phyloP scores from a whole-genome alignment of 2,888 invertebrate genomes.

The Andrena flavipes region DNA sequence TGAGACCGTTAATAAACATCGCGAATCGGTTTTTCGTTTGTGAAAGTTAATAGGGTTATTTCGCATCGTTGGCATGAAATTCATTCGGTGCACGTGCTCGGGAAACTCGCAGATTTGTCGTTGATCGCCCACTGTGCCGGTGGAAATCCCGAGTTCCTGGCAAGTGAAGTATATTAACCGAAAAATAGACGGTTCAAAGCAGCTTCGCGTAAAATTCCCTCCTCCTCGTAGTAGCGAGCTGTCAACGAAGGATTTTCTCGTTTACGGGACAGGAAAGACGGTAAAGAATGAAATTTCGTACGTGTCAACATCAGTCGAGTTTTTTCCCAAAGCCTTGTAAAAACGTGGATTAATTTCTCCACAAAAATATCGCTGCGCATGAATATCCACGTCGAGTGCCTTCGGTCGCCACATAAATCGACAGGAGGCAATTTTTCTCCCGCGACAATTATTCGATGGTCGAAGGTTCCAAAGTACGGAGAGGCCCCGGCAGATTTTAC shows the following conservation, averaged over 20 bases:
- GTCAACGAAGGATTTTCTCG: not conserved
- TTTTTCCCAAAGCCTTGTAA: not conserved
- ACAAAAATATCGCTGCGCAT: not conserved
- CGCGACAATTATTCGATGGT: conserved; percentile 4
- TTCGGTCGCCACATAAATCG: not conserved
- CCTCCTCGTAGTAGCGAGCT: not conserved
- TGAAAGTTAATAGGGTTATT: conserved; percentile 28
- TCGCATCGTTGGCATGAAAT: conserved; percentile 9
- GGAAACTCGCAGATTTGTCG: not conserved
- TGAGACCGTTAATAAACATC: conserved; percentile 35
- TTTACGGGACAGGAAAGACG: not conserved
- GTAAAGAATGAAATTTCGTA: not conserved
- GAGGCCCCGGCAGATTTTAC: conserved; percentile 21
- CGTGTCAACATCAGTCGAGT: not conserved
- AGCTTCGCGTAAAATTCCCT: not conserved
- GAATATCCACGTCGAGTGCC: not conserved
- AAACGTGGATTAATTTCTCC: not conserved
- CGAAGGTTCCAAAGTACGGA: not conserved
- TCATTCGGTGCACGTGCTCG: conserved; percentile 1
- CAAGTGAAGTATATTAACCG: not conserved
- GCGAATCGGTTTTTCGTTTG: conserved; percentile 22
- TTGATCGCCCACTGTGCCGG: too few relatives aligned
- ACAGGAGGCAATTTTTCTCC: not conserved
- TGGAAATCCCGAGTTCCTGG: not conserved
- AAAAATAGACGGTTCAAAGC: not conserved